Base-by-base conservation (phyloP, 2,113 vertebrate genomes). In the Ancistrus triradiatus region DNA sequence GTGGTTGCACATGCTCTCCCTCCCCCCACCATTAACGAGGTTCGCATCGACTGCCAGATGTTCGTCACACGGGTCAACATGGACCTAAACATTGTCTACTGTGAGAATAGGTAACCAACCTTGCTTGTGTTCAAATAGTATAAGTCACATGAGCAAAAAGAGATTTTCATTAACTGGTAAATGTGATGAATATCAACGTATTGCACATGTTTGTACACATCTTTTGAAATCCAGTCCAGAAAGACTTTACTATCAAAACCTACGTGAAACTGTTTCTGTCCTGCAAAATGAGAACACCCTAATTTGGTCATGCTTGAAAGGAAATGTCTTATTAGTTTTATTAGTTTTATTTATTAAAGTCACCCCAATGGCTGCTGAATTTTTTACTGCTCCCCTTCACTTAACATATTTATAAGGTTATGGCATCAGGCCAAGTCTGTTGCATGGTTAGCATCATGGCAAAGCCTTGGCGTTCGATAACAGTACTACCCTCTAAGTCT, bases 11-110 rank as follows among this genome's bases (percentile, higher is more conserved):
- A 98, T 37, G 94, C 96, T 49, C 86, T 98, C 62, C 95, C 96
- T 17, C 96, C 96, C 27, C 96, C 96, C 63, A 99, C 96, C 47
- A 97, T 99, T 87, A 99, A 99, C 75, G 96, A 99, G 90, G 95
- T 99, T 75, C 91, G 96, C 78, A 99, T 99, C 77, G 96, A 99
- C 90, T 98, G 95, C 74, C 95, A 99, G 74, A 99, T 99, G 96
- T 99, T 99, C 66, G 96, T 99, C 76, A 98, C 95, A 52, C 89
- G 94, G 24, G 95, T 99, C 85, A 98, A 99, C 88, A 96, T 99
- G 95, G 96, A 99, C 91, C 95, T 99, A 76, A 99, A 98, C 91
- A 96, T 99, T 70, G 84, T 97, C 86, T 98, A 96, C 94, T 98
- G 96, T 87, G 95, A 98, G 88, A 98, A 98, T 90, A 96, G 95